phyloP scores from a whole-genome alignment of 1,140 invertebrate species.

The Sinella curviseta region DNA sequence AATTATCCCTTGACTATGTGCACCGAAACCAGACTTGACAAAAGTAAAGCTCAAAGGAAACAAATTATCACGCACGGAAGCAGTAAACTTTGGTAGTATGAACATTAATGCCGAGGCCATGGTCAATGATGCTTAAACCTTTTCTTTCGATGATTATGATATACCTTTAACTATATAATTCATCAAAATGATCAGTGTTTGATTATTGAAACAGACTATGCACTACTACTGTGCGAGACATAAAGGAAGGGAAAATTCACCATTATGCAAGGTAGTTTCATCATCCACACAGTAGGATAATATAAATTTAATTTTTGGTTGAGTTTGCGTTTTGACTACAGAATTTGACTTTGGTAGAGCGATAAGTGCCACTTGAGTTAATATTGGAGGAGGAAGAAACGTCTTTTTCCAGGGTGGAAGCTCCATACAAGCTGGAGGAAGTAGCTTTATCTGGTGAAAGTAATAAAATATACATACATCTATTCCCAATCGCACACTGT shows the following conservation, averaged over 20 bases:
- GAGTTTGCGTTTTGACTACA: background rate
- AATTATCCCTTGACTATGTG: too few species aligned
- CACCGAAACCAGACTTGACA: too few species aligned
- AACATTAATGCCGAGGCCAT: too few species aligned
- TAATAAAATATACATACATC: background rate
- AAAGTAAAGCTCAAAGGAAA: too few species aligned
- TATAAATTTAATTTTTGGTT: conserved; percentile 41
- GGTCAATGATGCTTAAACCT: too few species aligned
- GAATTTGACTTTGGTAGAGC: conserved; percentile 4
- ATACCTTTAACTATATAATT: too few species aligned
- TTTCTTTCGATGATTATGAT: too few species aligned
- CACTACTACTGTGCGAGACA: too few species aligned
- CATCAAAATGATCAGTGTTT: too few species aligned
- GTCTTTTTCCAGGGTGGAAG: conserved; percentile 47
- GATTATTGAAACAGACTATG: background rate
- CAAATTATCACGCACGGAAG: too few species aligned
- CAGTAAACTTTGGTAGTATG: too few species aligned
- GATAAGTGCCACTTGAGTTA: conserved; percentile 46
- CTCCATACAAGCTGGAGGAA: conserved; percentile 44
- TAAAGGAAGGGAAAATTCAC: conserved; percentile 38
- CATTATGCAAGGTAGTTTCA: conserved; percentile 44
- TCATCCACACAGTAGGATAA: conserved; percentile 45
- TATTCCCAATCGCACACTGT: background rate
- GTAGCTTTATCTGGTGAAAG: conserved; percentile 41
- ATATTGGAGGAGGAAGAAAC: conserved; percentile 43